Evolutionary conservation across 2,888 invertebrate genomes (phyloP).

Genomic region (Athalia rosae): DNA sequence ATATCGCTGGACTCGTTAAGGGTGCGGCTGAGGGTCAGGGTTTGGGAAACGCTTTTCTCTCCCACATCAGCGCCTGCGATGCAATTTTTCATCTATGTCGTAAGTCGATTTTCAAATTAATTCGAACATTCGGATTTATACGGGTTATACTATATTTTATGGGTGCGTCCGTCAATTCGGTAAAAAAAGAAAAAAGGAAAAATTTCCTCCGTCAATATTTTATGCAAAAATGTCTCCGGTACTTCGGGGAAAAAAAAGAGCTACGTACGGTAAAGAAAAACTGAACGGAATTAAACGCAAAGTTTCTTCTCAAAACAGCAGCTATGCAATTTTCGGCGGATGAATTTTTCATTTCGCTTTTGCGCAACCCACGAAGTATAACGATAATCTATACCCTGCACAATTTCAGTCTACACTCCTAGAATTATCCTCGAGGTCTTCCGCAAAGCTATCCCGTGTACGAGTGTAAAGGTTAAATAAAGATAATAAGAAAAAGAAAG

Average conservation of each 20-base stretch:
- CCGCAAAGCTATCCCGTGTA: too few species aligned
- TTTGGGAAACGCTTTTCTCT: slow-evolving; percentile 98
- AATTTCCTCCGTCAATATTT: background rate
- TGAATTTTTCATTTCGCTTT: too few species aligned
- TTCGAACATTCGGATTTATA: background rate
- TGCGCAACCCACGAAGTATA: background rate
- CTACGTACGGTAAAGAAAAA: background rate
- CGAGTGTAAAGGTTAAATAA: too few species aligned
- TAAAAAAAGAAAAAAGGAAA: too few species aligned
- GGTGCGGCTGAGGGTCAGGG: slow-evolving; percentile 99
- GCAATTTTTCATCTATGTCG: slow-evolving; percentile 97
- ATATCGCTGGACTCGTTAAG: slow-evolving; percentile 98
- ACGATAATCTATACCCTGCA: background rate
- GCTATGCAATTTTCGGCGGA: background rate
- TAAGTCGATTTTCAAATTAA: slow-evolving; percentile 76
- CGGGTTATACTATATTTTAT: too few species aligned
- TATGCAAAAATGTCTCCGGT: background rate
- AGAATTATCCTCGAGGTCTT: too few species aligned
- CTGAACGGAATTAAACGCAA: background rate
- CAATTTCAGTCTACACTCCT: too few species aligned
- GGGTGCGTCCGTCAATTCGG: too few species aligned
- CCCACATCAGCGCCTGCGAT: slow-evolving; percentile 99
- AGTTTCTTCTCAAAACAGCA: background rate
- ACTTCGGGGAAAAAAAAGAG: background rate
- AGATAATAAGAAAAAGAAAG: too few species aligned